Evolutionary conservation across 2,797 vertebrate genomes (phyloP).

Genomic region (Lacerta bilineata): DNA sequence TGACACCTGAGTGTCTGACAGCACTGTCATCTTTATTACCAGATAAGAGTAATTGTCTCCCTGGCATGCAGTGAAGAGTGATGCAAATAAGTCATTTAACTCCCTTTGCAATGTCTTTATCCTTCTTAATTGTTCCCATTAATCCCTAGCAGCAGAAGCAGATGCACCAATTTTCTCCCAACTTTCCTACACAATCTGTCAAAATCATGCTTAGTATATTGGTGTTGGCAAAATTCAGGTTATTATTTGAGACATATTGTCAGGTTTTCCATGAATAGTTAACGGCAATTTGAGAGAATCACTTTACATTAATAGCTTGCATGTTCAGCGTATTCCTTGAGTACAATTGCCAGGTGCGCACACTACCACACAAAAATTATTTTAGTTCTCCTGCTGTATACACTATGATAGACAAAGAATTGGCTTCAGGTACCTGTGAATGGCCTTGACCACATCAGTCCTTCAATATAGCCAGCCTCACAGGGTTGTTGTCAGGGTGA

Average conservation of each 20-base stretch:
- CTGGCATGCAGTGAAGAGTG: constrained; percentile 47
- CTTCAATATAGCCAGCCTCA: background rate
- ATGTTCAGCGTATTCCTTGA: constrained; percentile 30
- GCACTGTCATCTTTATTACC: constrained; percentile 61
- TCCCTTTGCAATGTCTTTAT: constrained; percentile 55
- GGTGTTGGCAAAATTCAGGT: constrained; percentile 50
- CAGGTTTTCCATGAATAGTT: constrained; percentile 62
- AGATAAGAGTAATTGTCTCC: constrained; percentile 60
- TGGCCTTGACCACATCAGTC: background rate
- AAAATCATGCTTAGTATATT: constrained; percentile 51
- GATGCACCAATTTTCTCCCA: constrained; percentile 32
- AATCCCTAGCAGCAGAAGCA: constrained; percentile 61
- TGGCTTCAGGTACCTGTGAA: background rate
- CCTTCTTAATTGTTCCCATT: constrained; percentile 69
- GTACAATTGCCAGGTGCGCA: background rate
- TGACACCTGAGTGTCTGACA: constrained; percentile 55
- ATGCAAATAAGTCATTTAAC: constrained; percentile 60
- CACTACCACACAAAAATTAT: constrained; percentile 16
- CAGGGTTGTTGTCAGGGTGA: background rate
- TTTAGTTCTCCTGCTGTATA: constrained; percentile 1
- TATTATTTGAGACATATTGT: constrained; percentile 56
- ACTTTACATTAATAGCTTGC: constrained; percentile 30
- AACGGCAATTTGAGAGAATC: constrained; percentile 34
- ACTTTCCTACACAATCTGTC: constrained; percentile 63
- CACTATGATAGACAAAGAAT: background rate